Evolutionary conservation across 2,113 vertebrate species (phyloP), one percentile per base, ranked within the genome.

Genomic region (Epinephelus moara): DNA sequence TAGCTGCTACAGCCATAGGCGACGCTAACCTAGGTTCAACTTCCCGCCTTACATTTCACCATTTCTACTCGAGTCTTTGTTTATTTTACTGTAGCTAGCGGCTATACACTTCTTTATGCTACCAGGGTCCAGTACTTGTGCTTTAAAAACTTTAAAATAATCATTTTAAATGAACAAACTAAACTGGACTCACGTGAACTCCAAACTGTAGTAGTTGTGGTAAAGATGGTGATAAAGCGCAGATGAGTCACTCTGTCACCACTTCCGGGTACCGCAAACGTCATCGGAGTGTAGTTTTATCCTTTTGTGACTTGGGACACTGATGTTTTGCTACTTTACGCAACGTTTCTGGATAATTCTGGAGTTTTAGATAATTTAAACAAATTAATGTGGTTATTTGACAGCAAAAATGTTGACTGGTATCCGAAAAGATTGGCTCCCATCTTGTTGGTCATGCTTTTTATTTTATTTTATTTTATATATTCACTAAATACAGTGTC

Each of bases 171-270:
- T 21, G 8, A 19, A 71, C 50, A 60, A 63, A 76, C 7, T 70
- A 84, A 86, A 92, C 59, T 84, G 66, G 57, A 93, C 93, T 94
- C 93, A 92, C 94, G 86, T 92, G 86, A 93, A 92, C 23, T 15
- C 49, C 23, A 23, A 56, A 33, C 33, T 15, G 10, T 27, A 68
- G 23, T 30, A 42, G 19, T 4, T 21, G 17, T 1, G 60, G 21
- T 0, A 78, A 18, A 90, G 89, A 82, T 42, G 0, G 14, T 6
- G 11, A 0, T 52, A 0, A 23, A 42, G 0, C 0, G 0, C 0
- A 0, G 27, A 91, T 4, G 53, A 4, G 14, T 71, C 88, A 90
- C 89, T 89, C 74, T 59, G 74, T 0, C 17, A 15, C 37, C 2
- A 70, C 45, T 78, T 90, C 75, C 63, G 60, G 67, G 55, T 47